These are phyloP conservation scores for Lepus europaeus DNA, from an alignment of 2,113 vertebrate species.

Conservation along the genomic window DNA sequence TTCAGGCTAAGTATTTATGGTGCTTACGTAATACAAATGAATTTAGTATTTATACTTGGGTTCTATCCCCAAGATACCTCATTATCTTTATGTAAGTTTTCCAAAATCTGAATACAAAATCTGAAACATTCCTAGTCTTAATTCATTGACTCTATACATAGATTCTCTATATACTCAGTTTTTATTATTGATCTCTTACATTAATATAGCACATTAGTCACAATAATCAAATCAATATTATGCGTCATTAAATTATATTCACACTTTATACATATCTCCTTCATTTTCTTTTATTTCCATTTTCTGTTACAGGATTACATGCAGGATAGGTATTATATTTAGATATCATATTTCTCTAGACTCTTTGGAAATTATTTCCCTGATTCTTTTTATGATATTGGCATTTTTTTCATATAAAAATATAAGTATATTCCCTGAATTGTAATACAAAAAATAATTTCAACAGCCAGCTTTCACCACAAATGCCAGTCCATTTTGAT, in stretches of 20 bases:
- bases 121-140: too few relatives aligned
- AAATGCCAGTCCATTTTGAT: too few relatives aligned
- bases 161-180: background rate
- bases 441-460: too few relatives aligned
- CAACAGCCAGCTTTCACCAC: too few relatives aligned
- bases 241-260: background rate
- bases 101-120: too few relatives aligned
- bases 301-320: background rate
- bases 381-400: background rate
- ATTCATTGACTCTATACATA: too few relatives aligned
- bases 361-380: background rate
- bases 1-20: too few relatives aligned
- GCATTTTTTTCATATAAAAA: background rate
- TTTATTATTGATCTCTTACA: background rate
- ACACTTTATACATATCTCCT: background rate
- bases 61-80: too few relatives aligned
- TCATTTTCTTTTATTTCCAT: background rate
- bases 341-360: background rate
- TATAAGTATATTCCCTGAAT: too few relatives aligned
- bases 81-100: too few relatives aligned
- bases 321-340: background rate
- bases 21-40: too few relatives aligned
- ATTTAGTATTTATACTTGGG: too few relatives aligned
- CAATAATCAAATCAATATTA: background rate
- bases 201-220: background rate